These are phyloP conservation scores for Cheirogaleus major DNA, from an alignment of 2,797 vertebrate species.

Conservation along the genomic window DNA sequence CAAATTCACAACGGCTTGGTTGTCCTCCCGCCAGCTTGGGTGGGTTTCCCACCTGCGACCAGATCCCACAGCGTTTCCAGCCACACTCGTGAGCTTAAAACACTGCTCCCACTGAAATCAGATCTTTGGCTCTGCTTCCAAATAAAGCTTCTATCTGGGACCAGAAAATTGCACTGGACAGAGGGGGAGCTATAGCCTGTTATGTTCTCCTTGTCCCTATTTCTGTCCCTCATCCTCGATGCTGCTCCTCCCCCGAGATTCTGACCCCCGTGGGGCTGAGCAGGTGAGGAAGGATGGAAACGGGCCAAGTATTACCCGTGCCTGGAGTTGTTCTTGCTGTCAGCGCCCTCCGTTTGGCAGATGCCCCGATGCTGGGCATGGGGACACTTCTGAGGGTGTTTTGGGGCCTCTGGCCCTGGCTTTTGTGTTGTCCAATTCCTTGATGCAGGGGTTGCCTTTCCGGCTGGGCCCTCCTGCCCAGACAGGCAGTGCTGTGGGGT, in stretches of 20 bases:
- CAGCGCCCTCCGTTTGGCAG: background rate
- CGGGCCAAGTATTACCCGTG: too few species aligned
- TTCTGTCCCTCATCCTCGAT: background rate
- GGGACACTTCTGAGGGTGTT: background rate
- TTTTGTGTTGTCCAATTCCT: background rate
- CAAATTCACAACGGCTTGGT: background rate
- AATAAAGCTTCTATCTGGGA: background rate
- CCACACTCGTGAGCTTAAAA: background rate
- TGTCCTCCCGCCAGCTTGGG: background rate
- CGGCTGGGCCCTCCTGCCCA: rapidly evolving
- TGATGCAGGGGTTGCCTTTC: background rate
- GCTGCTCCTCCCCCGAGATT: rapidly evolving
- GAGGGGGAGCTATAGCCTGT: rapidly evolving
- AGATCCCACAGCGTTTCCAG: background rate
- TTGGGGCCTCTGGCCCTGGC: background rate
- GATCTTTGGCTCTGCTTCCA: background rate
- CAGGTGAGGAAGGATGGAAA: background rate
- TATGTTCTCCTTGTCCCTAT: background rate
- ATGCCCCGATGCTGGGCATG: background rate
- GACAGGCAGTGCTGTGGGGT: background rate
- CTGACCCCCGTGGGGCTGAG: background rate
- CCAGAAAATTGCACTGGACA: background rate
- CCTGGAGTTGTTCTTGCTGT: background rate
- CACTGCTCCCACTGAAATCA: background rate
- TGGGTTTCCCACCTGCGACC: background rate